A percentile compares a stretch with the other conserved stretches of the same genome.
These are phyloP conservation scores for Diceros bicornis DNA, from an alignment of 2,797 vertebrate species.

Conservation along the genomic window DNA sequence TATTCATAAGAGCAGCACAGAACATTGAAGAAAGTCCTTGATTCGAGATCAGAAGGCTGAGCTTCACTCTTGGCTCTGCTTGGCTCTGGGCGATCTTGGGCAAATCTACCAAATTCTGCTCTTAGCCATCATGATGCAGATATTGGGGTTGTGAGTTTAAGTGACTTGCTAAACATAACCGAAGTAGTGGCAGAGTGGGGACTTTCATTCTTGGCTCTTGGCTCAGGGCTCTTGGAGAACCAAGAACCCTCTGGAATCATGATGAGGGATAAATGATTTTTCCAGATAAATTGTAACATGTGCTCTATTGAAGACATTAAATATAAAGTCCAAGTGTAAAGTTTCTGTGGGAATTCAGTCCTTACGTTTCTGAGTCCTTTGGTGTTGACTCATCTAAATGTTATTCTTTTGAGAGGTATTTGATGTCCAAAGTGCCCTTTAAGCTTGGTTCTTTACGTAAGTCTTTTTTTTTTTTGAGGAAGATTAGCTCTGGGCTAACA, in stretches of 20 bases:
- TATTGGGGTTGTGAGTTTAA: not conserved
- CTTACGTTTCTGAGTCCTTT: slow-evolving; percentile 59
- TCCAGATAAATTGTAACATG: not conserved
- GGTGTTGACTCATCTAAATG: not conserved
- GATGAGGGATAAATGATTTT: not conserved
- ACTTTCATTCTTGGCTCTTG: not conserved
- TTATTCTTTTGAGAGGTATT: slow-evolving; percentile 30
- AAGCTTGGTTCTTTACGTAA: slow-evolving; percentile 11
- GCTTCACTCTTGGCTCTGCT: not conserved
- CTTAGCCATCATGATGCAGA: accelerated
- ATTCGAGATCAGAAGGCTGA: not conserved
- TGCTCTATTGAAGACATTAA: not conserved
- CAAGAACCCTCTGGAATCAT: not conserved
- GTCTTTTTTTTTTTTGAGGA: not conserved
- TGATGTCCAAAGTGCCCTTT: slow-evolving; percentile 12
- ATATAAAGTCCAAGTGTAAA: not conserved
- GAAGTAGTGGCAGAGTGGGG: not conserved
- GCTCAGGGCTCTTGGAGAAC: not conserved
- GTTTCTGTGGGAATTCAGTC: slow-evolving; percentile 23
- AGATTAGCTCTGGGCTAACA: too few species aligned
- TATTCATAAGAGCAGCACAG: not conserved
- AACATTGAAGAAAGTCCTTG: not conserved
- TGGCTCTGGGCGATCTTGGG: not conserved
- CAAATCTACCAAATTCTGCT: not conserved
- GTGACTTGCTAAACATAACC: not conserved